These are phyloP conservation scores for Urocolius indicus DNA, from an alignment of 2,113 vertebrate genomes.

Conservation along the genomic window DNA sequence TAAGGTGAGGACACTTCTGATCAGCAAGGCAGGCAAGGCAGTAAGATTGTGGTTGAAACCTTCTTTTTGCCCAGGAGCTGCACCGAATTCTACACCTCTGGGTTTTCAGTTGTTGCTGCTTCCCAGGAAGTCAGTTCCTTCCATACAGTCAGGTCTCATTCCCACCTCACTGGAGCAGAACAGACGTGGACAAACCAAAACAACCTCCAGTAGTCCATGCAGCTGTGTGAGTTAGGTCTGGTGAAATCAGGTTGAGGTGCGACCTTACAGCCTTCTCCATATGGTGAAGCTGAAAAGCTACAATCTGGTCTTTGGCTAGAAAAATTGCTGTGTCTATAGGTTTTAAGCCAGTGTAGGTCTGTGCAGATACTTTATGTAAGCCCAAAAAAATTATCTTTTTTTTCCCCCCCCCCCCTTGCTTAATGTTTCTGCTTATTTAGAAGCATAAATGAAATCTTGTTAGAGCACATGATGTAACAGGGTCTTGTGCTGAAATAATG, in stretches of 20 bases:
- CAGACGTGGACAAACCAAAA: not conserved
- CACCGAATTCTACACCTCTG: not conserved
- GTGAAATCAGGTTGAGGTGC: not conserved
- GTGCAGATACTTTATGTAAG: not conserved
- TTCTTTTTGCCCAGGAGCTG: not conserved
- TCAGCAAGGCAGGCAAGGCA: not conserved
- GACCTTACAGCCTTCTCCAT: not conserved
- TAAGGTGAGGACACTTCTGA: not conserved
- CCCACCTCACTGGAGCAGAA: not conserved
- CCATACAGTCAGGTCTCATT: not conserved
- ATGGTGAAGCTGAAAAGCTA: not conserved
- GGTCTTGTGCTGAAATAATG: not conserved
- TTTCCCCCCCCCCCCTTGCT: not conserved
- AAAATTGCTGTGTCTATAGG: not conserved
- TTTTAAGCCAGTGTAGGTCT: not conserved
- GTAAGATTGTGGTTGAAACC: not conserved
- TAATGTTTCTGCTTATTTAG: slow-evolving; percentile 17
- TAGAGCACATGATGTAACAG: not conserved
- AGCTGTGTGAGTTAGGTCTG: not conserved
- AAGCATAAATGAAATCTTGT: slow-evolving; percentile 14
- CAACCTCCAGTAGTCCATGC: not conserved
- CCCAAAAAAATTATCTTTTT: not conserved
- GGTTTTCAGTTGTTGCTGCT: not conserved
- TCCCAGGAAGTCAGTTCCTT: not conserved
- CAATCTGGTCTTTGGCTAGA: accelerated